Evolutionary conservation across 2,113 vertebrate species (phyloP).

Genomic region (Chauna torquata): DNA sequence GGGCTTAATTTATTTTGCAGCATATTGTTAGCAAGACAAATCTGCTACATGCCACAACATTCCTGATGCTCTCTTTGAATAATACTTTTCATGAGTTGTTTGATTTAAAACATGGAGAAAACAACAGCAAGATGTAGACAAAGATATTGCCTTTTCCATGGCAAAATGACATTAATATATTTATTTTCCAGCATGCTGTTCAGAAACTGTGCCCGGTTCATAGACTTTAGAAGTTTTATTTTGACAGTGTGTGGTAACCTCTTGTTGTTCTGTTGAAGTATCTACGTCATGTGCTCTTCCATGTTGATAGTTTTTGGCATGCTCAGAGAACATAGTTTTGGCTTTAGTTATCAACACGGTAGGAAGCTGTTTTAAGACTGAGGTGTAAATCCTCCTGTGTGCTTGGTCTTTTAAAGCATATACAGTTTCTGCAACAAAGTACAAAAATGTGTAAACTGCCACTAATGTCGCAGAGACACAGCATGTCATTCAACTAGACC

Average conservation of each 20-base stretch:
- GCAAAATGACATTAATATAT: background rate
- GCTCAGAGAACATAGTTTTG: background rate
- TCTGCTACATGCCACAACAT: slow-evolving; percentile 56
- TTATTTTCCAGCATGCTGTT: slow-evolving; percentile 57
- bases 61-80: slow-evolving; percentile 44
- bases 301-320: background rate
- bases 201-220: slow-evolving; percentile 31
- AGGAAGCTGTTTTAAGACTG: slow-evolving; percentile 17
- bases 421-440: background rate
- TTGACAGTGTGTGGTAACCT: slow-evolving; percentile 2
- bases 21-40: slow-evolving; percentile 57
- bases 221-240: slow-evolving; percentile 15
- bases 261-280: background rate
- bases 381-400: slow-evolving; percentile 21
- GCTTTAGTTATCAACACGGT: background rate
- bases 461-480: background rate
- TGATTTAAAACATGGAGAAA: slow-evolving; percentile 12
- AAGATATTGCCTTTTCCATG: slow-evolving; percentile 13
- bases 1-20: slow-evolving; percentile 68
- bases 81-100: background rate
- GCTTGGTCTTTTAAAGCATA: slow-evolving; percentile 25
- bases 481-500: background rate
- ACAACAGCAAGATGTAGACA: slow-evolving; percentile 19
- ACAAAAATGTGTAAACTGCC: slow-evolving; percentile 1
- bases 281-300: background rate